These are phyloP conservation scores for Equus przewalskii DNA, from an alignment of 2,113 vertebrate genomes.

Conservation along the genomic window DNA sequence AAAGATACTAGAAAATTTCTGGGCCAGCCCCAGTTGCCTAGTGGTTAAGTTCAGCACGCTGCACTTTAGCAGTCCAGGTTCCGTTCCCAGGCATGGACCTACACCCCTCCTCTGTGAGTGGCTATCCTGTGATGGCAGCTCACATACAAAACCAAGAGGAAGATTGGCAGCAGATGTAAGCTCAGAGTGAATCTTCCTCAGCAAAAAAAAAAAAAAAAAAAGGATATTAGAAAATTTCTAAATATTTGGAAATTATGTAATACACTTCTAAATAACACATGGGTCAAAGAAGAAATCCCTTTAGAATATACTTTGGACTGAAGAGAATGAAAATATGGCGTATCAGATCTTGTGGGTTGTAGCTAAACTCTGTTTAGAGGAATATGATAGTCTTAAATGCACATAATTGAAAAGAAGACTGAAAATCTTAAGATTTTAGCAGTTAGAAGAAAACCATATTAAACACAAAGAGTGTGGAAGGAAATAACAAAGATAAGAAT, in stretches of 20 bases:
- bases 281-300: slow-evolving; percentile 32
- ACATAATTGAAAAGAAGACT: background rate
- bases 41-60: too few relatives aligned
- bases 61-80: too few relatives aligned
- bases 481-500: background rate
- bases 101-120: too few relatives aligned
- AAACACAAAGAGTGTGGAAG: background rate
- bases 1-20: background rate
- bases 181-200: too few relatives aligned
- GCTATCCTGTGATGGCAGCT: too few relatives aligned
- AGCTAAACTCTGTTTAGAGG: background rate
- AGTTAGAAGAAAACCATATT: background rate
- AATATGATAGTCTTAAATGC: background rate
- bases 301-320: background rate
- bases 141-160: too few relatives aligned
- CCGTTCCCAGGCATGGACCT: too few relatives aligned
- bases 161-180: too few relatives aligned
- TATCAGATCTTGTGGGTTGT: background rate
- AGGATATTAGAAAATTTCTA: background rate
- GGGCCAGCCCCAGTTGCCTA: too few relatives aligned
- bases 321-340: slow-evolving; percentile 27
- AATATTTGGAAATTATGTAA: slow-evolving; percentile 21
- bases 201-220: too few relatives aligned
- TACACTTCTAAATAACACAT: slow-evolving; percentile 1
- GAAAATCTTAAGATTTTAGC: background rate